A percentile compares a stretch with the other conserved stretches of the same genome.
These are phyloP conservation scores for Meloidogyne floridensis DNA, from an alignment of 1,140 invertebrate species.

Conservation along the genomic window DNA sequence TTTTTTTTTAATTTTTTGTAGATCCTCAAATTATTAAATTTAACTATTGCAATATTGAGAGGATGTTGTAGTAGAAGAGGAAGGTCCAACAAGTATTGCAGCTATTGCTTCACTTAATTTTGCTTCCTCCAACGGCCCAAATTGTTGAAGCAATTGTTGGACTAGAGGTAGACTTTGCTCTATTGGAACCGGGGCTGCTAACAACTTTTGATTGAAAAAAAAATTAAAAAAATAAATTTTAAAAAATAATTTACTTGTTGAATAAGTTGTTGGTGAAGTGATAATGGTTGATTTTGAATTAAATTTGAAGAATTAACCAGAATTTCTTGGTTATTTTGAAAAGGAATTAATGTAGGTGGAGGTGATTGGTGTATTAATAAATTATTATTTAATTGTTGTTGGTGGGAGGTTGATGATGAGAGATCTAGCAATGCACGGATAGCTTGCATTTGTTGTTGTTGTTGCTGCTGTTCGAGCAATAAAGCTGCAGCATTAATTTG, in stretches of 20 bases:
- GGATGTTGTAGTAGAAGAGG: not conserved
- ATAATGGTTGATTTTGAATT: not conserved
- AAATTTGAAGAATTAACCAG: not conserved
- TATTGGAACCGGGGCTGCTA: not conserved
- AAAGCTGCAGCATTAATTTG: conserved; percentile 8
- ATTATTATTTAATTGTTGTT: not conserved
- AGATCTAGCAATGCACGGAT: conserved; percentile 25
- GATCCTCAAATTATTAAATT: not conserved
- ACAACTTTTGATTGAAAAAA: not conserved
- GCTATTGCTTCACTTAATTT: conserved; percentile 33
- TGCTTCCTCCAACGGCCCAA: conserved; percentile 13
- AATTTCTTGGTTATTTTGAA: conserved; percentile 10
- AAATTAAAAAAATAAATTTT: not conserved
- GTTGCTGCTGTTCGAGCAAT: conserved; percentile 16
- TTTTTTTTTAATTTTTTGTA: no score
- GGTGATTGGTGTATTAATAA: not conserved
- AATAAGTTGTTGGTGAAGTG: conserved; percentile 23
- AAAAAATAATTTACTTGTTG: conserved; percentile 16
- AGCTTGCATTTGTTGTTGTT: conserved; percentile 23
- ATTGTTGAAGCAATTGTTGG: conserved; percentile 10
- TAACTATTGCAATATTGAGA: not conserved
- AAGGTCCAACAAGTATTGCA: conserved; percentile 16
- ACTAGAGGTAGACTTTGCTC: not conserved
- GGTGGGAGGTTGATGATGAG: conserved; percentile 9
- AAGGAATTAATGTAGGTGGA: not conserved